phyloP scores from a whole-genome alignment of 1,140 invertebrate genomes.

The Berghia stephanieae region DNA sequence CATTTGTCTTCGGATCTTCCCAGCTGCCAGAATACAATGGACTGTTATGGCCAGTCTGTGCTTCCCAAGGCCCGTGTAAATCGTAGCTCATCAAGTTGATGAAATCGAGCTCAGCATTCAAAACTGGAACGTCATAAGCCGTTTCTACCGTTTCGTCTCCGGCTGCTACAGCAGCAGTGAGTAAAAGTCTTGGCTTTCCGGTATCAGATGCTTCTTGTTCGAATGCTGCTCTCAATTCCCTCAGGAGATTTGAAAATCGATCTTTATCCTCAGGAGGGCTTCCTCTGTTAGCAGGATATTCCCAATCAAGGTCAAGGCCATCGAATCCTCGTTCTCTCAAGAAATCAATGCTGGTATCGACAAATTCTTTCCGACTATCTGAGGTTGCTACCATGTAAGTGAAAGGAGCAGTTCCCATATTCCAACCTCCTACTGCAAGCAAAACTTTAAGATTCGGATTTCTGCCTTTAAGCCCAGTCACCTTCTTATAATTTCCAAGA shows the following conservation, averaged over 20 bases:
- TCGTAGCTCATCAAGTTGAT: slow-evolving; percentile 91
- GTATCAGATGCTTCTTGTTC: slow-evolving; percentile 73
- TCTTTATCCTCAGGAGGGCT: slow-evolving; percentile 88
- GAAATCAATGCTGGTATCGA: slow-evolving; percentile 77
- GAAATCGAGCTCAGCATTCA: slow-evolving; percentile 75
- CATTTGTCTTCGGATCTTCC: not conserved
- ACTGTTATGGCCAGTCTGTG: slow-evolving; percentile 81
- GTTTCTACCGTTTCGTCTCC: slow-evolving; percentile 91
- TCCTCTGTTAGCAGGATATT: slow-evolving; percentile 91
- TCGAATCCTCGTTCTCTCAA: slow-evolving; percentile 92
- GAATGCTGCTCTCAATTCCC: slow-evolving; percentile 60
- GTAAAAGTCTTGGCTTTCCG: slow-evolving; percentile 79
- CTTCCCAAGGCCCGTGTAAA: slow-evolving; percentile 89
- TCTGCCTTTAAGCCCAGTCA: slow-evolving; percentile 81
- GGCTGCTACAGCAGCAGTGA: slow-evolving; percentile 94
- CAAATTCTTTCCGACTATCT: slow-evolving; percentile 46
- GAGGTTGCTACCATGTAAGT: slow-evolving; percentile 49
- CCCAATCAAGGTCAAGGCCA: slow-evolving; percentile 96
- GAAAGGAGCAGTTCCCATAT: slow-evolving; percentile 85
- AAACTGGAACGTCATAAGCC: slow-evolving; percentile 85
- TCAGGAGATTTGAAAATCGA: slow-evolving; percentile 88
- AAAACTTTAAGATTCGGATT: slow-evolving; percentile 92
- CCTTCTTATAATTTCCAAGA: not conserved
- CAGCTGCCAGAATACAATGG: slow-evolving; percentile 30
- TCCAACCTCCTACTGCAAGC: slow-evolving; percentile 96